Conservation (phyloP, 2,113 vertebrate genomes). For the Xenopus tropicalis region UCB_Xtro_10.0 CM004444.2:166334501-166335000, state of each 20-base stretch:
- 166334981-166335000: too few species aligned
- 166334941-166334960: too few species aligned
- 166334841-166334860: too few species aligned
- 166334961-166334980: too few species aligned
- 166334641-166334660: slow-evolving; percentile 87
- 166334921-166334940: too few species aligned
- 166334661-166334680: slow-evolving; percentile 86
- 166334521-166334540: slow-evolving; percentile 94
- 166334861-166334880: too few species aligned
- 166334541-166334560: slow-evolving; percentile 84
- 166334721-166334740: slow-evolving; percentile 89
- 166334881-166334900: too few species aligned
- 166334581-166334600: slow-evolving; percentile 86
- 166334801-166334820: neutral
- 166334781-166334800: slow-evolving; percentile 58
- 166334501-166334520: slow-evolving; percentile 90
- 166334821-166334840: too few species aligned
- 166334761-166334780: slow-evolving; percentile 90
- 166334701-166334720: slow-evolving; percentile 89
- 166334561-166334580: slow-evolving; percentile 84
- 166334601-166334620: slow-evolving; percentile 92
- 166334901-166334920: too few species aligned
- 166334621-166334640: slow-evolving; percentile 93
- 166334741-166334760: slow-evolving; percentile 88
- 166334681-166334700: slow-evolving; percentile 91